These are phyloP conservation scores for Lysandra coridon DNA, from an alignment of 2,888 invertebrate genomes.

Conservation along the genomic window DNA sequence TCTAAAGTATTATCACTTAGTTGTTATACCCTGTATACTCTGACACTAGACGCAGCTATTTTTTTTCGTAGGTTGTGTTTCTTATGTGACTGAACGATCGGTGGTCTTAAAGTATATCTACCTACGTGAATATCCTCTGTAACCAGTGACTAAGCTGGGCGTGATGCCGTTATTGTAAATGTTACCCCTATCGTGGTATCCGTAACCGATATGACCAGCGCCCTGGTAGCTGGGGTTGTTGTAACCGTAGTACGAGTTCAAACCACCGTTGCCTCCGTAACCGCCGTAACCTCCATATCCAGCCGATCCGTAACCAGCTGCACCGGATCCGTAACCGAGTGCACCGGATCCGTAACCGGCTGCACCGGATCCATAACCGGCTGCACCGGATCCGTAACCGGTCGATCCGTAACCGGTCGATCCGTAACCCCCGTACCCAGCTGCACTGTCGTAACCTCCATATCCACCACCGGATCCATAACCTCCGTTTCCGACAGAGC, in stretches of 20 bases:
- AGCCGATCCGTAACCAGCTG: slow-evolving; percentile 43
- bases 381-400: background rate
- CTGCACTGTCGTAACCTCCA: too few relatives aligned
- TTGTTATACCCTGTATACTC: too few relatives aligned
- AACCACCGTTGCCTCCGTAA: slow-evolving; percentile 81
- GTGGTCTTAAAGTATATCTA: slow-evolving; percentile 20
- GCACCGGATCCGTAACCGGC: slow-evolving; percentile 34
- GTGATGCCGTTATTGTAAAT: slow-evolving; percentile 70
- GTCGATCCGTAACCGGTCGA: too few relatives aligned
- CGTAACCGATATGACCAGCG: slow-evolving; percentile 80
- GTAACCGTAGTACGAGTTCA: slow-evolving; percentile 81
- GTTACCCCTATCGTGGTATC: slow-evolving; percentile 74
- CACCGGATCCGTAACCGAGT: slow-evolving; percentile 28
- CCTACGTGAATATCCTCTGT: slow-evolving; percentile 67
- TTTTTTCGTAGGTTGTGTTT: background rate
- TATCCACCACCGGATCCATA: background rate
- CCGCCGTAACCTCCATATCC: slow-evolving; percentile 63
- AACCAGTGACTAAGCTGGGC: slow-evolving; percentile 74
- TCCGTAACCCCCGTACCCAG: too few relatives aligned
- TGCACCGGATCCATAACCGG: background rate
- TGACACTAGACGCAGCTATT: background rate
- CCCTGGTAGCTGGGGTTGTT: slow-evolving; percentile 78
- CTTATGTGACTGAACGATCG: background rate
- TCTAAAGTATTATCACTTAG: too few relatives aligned
- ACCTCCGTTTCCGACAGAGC: background rate